Evolutionary conservation across 2,797 vertebrate genomes (phyloP).

Genomic region (Melopsittacus undulatus): DNA sequence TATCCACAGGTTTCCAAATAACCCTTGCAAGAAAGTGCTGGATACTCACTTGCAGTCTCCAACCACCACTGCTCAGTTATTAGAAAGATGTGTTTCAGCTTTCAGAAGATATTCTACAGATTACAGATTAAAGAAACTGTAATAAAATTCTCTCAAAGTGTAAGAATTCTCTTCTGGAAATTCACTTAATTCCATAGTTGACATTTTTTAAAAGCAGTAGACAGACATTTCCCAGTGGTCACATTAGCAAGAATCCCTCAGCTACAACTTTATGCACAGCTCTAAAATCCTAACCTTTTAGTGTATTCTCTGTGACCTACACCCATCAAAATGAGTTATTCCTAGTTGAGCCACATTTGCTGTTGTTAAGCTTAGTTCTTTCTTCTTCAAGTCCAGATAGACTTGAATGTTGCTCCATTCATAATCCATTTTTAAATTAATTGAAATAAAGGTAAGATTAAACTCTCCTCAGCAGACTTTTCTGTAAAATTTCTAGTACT

Average conservation of each 20-base stretch:
- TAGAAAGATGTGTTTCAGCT: background rate
- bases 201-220: background rate
- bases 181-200: background rate
- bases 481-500: background rate
- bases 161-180: background rate
- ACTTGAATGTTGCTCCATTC: background rate
- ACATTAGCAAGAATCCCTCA: background rate
- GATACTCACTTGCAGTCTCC: background rate
- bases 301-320: background rate
- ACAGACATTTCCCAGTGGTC: background rate
- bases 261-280: background rate
- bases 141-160: background rate
- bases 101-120: background rate
- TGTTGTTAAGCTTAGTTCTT: background rate
- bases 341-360: background rate
- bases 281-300: background rate
- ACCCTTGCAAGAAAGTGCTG: background rate
- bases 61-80: background rate
- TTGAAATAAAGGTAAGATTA: background rate
- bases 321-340: background rate
- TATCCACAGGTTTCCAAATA: background rate
- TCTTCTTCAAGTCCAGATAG: background rate
- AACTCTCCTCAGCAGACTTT: background rate
- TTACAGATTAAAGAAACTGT: background rate
- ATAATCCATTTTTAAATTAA: background rate